Conservation (phyloP, 1,140 invertebrate species). For the Drosophila kepulauana region DNA sequence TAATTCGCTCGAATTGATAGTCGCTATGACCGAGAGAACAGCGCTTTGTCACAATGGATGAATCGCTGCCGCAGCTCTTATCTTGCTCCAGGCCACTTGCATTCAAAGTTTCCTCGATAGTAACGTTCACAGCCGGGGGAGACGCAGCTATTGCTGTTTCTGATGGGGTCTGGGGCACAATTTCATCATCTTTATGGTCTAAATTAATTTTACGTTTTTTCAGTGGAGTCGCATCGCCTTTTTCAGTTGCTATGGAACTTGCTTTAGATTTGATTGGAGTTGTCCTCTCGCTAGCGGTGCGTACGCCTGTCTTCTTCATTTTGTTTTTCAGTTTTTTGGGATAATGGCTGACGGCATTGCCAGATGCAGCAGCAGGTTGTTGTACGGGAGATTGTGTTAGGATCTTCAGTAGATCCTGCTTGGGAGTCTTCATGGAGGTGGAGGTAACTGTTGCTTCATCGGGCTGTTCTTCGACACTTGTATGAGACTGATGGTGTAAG, state of each 20-base stretch:
- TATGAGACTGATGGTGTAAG: slow-evolving; percentile 50
- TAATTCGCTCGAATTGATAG: slow-evolving; percentile 75
- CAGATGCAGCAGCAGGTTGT: background rate
- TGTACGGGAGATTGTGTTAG: slow-evolving; percentile 51
- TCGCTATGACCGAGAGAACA: slow-evolving; percentile 73
- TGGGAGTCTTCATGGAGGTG: slow-evolving; percentile 56
- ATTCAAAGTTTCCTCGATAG: slow-evolving; percentile 53
- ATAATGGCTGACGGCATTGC: background rate
- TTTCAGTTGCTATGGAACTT: slow-evolving; percentile 1
- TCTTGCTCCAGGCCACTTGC: background rate
- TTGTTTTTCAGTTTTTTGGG: slow-evolving; percentile 5
- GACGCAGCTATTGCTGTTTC: background rate
- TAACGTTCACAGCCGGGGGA: slow-evolving; percentile 26
- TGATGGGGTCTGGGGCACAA: slow-evolving; percentile 20
- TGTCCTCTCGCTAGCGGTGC: background rate
- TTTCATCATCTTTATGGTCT: background rate
- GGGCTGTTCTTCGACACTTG: slow-evolving; percentile 30
- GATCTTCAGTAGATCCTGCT: slow-evolving; percentile 39
- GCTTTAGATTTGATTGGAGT: background rate
- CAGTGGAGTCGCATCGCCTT: slow-evolving; percentile 22
- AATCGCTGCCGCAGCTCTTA: slow-evolving; percentile 5
- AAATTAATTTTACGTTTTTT: slow-evolving; percentile 49
- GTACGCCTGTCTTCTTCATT: background rate
- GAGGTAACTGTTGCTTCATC: slow-evolving; percentile 66
- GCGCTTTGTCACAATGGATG: slow-evolving; percentile 63